These are phyloP conservation scores for Emydocephalus ijimae DNA, from an alignment of 2,113 vertebrate genomes.

Conservation along the genomic window DNA sequence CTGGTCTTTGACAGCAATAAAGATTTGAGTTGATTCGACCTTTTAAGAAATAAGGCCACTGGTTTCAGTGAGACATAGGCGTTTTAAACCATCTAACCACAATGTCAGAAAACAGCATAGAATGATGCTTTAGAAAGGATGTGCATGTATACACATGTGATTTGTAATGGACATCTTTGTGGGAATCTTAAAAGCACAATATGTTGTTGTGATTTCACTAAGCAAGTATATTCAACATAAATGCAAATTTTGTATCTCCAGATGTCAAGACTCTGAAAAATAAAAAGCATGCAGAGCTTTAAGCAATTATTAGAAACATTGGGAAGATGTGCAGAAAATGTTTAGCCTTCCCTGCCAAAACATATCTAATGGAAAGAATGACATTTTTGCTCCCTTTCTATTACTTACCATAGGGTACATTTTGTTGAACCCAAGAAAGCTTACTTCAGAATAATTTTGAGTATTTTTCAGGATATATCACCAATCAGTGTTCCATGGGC, in stretches of 20 bases:
- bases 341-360: rapidly evolving
- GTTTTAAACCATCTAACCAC: slow-evolving; percentile 64
- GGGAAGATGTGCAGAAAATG: background rate
- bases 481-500: background rate
- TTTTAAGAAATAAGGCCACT: slow-evolving; percentile 62
- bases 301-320: background rate
- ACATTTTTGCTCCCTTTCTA: background rate
- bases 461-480: background rate
- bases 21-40: slow-evolving; percentile 43
- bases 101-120: slow-evolving; percentile 62
- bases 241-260: background rate
- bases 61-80: slow-evolving; percentile 57
- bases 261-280: slow-evolving; percentile 11
- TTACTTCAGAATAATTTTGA: background rate
- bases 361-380: slow-evolving; percentile 8
- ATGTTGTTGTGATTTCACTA: slow-evolving; percentile 35
- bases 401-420: background rate
- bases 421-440: background rate
- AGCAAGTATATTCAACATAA: slow-evolving; percentile 43
- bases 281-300: background rate
- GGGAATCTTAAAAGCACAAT: slow-evolving; percentile 35
- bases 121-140: slow-evolving; percentile 55
- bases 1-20: background rate
- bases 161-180: slow-evolving; percentile 40
- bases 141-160: slow-evolving; percentile 32